Base-by-base conservation (phyloP, 2,797 vertebrate species). In the Chaunax sp. region DNA sequence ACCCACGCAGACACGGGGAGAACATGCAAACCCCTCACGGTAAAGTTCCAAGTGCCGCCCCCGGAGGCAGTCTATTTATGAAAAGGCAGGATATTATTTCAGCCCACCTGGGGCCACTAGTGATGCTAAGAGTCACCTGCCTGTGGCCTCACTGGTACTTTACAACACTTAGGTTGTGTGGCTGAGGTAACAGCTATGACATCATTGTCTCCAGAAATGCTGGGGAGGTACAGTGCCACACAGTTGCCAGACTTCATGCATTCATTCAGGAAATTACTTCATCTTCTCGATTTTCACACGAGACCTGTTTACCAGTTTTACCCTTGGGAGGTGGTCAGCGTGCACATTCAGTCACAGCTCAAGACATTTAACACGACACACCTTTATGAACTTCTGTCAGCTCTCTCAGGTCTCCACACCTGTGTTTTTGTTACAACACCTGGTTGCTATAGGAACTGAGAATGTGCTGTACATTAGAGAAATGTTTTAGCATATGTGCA, bases 181-280 rank as follows among this genome's bases (percentile, higher is more conserved):
- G 61, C 78, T 86, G 90, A 88, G 84, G 82, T 85, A 87, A 88
- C 75, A 79, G 65, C 64, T 57, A 88, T 93, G 89, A 92, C 92
- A 92, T 93, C 90, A 91, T 55, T 83, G 90, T 90, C 91, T 90
- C 87, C 81, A 90, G 69, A 82, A 88, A 85, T 80, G 71, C 52
- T 5, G 75, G 65, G 68, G 82, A 81, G 83, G 75, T 78, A 84
- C 49, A 38, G 78, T 86, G 85, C 89, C 86, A 90, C 88, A 85
- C 85, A 88, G 72, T 87, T 82, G 75, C 85, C 82, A 90, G 80
- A 87, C 81, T 88, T 89, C 79, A 85, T 82, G 62, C 77, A 74
- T 80, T 88, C 72, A 75, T 84, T 77, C 40, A 82, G 89, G 87
- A 91, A 89, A 92, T 92, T 65, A 92, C 87, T 83, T 92, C 89